Conservation (phyloP, 1,140 invertebrate species). For the Drosophila santomea region DNA sequence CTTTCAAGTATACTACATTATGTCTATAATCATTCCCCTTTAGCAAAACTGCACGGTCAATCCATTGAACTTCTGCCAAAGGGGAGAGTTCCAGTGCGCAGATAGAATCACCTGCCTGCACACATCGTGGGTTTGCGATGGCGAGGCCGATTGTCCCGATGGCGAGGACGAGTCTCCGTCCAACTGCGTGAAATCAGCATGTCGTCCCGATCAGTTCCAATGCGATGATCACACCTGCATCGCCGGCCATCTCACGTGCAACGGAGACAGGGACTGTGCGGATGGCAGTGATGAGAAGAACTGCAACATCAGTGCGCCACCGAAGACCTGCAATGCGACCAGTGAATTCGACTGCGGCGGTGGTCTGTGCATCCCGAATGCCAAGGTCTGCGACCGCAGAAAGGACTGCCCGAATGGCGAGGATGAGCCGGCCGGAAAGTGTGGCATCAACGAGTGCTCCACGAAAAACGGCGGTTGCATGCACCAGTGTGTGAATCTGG, state of each 20-base stretch:
- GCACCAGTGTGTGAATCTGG: slow-evolving; percentile 92
- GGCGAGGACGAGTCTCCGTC: slow-evolving; percentile 90
- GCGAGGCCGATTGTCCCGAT: slow-evolving; percentile 92
- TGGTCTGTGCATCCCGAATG: slow-evolving; percentile 91
- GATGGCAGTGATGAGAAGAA: slow-evolving; percentile 93
- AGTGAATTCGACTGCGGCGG: slow-evolving; percentile 93
- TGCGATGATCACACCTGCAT: slow-evolving; percentile 93
- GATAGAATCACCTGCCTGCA: slow-evolving; percentile 94
- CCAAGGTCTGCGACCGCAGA: slow-evolving; percentile 91
- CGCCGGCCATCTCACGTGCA: slow-evolving; percentile 92
- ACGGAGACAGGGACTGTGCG: slow-evolving; percentile 91
- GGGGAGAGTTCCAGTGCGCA: slow-evolving; percentile 92
- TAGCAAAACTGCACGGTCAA: slow-evolving; percentile 86
- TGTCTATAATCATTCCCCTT: neutral
- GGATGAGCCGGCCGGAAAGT: slow-evolving; percentile 91
- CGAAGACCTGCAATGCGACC: slow-evolving; percentile 87
- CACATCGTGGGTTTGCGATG: slow-evolving; percentile 93
- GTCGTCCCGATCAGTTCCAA: slow-evolving; percentile 93
- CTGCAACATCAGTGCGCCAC: slow-evolving; percentile 85
- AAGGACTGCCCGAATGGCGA: slow-evolving; percentile 93
- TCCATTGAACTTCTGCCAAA: slow-evolving; percentile 86
- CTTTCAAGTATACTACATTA: too few relatives aligned
- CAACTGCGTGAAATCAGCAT: slow-evolving; percentile 90
- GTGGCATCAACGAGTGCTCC: slow-evolving; percentile 91
- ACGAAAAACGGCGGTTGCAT: slow-evolving; percentile 94